Percentiles rank a stretch among this genome's conserved stretches.
Conservation (phyloP, 2,888 invertebrate genomes). For the Pinctada fucata region DNA sequence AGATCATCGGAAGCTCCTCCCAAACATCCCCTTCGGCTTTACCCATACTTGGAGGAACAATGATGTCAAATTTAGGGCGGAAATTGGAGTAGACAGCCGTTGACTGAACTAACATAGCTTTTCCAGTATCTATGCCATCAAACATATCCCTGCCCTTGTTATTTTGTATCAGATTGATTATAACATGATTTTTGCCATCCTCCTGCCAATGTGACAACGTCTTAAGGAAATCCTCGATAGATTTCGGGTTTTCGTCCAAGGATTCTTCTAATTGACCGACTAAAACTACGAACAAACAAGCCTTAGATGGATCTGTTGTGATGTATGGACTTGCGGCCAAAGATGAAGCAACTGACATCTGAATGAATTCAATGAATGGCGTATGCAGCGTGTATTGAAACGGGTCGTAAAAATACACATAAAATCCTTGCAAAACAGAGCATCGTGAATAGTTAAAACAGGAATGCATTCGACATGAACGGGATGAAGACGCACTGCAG, state of each 20-base stretch:
- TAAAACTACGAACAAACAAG: constrained; percentile 91
- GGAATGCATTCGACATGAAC: constrained; percentile 87
- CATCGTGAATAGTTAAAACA: constrained; percentile 98
- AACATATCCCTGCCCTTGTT: constrained; percentile 79
- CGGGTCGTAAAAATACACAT: constrained; percentile 93
- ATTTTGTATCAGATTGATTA: constrained; percentile 85
- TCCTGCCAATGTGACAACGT: constrained; percentile 93
- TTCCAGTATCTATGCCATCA: constrained; percentile 85
- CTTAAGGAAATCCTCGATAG: constrained; percentile 55
- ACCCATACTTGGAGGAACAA: constrained; percentile 91
- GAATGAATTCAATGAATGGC: constrained; percentile 60
- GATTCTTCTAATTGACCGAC: constrained; percentile 83
- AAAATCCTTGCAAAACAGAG: constrained; percentile 93
- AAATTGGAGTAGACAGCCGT: constrained; percentile 83
- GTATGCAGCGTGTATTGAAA: constrained; percentile 80
- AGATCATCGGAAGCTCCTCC: constrained; percentile 90
- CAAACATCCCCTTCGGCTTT: constrained; percentile 93
- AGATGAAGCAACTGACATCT: constrained; percentile 86
- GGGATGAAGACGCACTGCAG: constrained; percentile 47
- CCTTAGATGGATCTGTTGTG: constrained; percentile 88
- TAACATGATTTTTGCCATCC: constrained; percentile 94
- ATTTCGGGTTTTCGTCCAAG: constrained; percentile 30
- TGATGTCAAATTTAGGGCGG: constrained; percentile 88
- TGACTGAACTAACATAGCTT: constrained; percentile 92
- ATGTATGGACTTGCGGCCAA: constrained; percentile 90